phyloP scores from a whole-genome alignment of 2,888 invertebrate genomes.

The Sinentomon sp. region DNA sequence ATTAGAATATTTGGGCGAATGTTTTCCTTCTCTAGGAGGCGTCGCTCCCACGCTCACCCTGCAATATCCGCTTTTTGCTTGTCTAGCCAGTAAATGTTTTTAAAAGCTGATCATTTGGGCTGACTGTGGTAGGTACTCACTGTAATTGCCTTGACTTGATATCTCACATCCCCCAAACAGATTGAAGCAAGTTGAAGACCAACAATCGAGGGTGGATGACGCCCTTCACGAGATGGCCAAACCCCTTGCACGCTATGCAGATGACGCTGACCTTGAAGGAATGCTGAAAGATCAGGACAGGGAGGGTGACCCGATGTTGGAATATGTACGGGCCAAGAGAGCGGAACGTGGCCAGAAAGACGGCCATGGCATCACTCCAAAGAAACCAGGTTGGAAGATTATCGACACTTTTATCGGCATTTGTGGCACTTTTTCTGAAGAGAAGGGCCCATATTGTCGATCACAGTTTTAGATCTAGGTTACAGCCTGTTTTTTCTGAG shows the following conservation, averaged over 20 bases:
- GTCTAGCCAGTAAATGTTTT: too few species aligned
- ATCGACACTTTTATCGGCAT: slow-evolving; percentile 2
- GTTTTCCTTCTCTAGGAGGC: too few species aligned
- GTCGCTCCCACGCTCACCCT: too few species aligned
- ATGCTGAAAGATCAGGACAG: slow-evolving; percentile 42
- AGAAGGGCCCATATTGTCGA: too few species aligned
- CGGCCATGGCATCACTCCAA: slow-evolving; percentile 1
- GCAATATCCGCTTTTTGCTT: too few species aligned
- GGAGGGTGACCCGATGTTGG: slow-evolving; percentile 80
- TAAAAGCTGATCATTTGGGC: background rate
- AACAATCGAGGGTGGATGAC: slow-evolving; percentile 36
- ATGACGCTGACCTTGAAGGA: slow-evolving; percentile 63
- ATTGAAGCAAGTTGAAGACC: slow-evolving; percentile 51
- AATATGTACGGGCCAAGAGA: slow-evolving; percentile 47
- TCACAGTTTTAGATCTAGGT: too few species aligned
- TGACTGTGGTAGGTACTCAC: slow-evolving; percentile 2
- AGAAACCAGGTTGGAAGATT: too few species aligned
- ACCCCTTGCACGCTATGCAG: slow-evolving; percentile 64
- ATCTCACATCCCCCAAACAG: slow-evolving; percentile 20
- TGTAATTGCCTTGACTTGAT: background rate
- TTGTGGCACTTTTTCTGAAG: background rate
- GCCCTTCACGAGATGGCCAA: slow-evolving; percentile 61
- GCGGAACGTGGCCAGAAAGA: too few species aligned
- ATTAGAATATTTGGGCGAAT: too few species aligned
- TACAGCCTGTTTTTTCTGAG: too few species aligned